Evolutionary conservation across 2,888 invertebrate species (phyloP), one percentile per base, ranked within the genome.

Genomic region (Hypena proboscidalis): DNA sequence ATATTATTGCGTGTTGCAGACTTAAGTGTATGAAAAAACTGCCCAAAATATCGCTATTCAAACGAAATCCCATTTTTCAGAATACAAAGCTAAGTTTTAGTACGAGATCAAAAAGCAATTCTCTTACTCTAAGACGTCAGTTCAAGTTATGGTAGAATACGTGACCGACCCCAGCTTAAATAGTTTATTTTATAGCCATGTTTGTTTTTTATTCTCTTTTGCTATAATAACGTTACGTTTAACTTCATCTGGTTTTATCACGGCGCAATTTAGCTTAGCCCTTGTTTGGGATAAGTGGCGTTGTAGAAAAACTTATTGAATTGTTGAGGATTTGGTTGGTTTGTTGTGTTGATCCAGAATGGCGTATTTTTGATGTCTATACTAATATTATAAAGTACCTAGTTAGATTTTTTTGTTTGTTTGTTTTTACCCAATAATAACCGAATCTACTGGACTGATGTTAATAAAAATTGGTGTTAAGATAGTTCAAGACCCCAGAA

Each of bases 41-140:
- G 50, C 41, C 6, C 33, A 22, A 43, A 51, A 46, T 30, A 33
- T 61, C 54, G 39, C 56, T 31, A 17, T 17, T n/a, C 33, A 30
- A 45, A 37, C 36, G 48, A 40, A 58, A 54, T 35, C 44, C 58
- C 58, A 58, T 58, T 52, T 27, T 45, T 45, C 46, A 59, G 44
- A 40, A 42, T 52, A 44, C 33, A 52, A 60, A 54, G 47, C 63
- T 59, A 42, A 61, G 61, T 43, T 70, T 76, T 66, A 66, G 69
- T 68, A 69, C 70, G 71, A 83, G 84, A 85, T 85, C 86, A 85
- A 84, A 84, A 80, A 82, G 80, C 80, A 58, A 77, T 84, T 81
- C 73, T 68, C 69, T 69, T 58, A 58, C 77, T 84, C 76, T 73
- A 77, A 80, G 74, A 78, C 77, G 87, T 87, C 87, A 83, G 77